Percentiles rank a stretch among this genome's conserved stretches.
phyloP scores from a whole-genome alignment of 2,113 vertebrate genomes.

The Malurus cyaneus region DNA sequence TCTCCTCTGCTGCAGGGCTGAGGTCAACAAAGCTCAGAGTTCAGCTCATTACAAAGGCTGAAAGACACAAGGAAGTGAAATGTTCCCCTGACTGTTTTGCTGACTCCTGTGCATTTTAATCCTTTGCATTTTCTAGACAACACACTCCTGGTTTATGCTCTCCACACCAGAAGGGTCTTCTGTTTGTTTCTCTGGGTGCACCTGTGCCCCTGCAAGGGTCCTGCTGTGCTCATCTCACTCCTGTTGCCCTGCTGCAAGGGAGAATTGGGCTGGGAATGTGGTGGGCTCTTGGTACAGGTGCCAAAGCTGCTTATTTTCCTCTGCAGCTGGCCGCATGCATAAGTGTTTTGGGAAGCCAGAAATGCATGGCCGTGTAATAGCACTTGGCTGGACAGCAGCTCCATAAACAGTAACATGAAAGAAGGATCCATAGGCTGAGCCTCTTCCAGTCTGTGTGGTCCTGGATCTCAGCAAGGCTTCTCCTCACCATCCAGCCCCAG shows the following conservation, averaged over 20 bases:
- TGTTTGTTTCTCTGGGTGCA: neutral
- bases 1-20: neutral
- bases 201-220: neutral
- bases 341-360: neutral
- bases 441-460: neutral
- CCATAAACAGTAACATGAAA: neutral
- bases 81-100: neutral
- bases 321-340: neutral
- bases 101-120: neutral
- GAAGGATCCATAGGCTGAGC: neutral
- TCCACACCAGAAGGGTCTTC: neutral
- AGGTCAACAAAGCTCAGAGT: neutral
- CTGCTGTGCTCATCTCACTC: neutral
- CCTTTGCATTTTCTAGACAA: neutral
- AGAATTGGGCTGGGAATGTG: neutral
- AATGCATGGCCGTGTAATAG: neutral
- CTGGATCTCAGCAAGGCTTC: neutral
- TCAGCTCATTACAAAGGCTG: neutral
- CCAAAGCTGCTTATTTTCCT: neutral
- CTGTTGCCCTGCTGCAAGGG: neutral
- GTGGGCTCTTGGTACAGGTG: neutral
- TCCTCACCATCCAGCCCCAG: neutral
- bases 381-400: neutral
- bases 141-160: neutral
- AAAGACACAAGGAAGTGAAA: neutral